phyloP scores from a whole-genome alignment of 2,888 invertebrate species.

The Agrilus cyanescens region DNA sequence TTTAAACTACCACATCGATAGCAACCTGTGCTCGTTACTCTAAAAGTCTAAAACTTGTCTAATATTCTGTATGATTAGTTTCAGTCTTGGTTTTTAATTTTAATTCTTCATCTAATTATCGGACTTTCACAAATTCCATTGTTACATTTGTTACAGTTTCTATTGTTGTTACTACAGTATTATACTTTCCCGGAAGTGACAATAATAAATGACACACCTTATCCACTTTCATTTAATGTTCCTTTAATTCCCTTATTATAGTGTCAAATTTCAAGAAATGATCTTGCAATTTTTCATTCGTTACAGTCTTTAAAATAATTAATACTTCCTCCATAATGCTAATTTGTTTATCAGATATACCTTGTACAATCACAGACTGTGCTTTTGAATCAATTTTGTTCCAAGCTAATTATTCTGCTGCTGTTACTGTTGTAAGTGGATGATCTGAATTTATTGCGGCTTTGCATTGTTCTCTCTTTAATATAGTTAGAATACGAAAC shows the following conservation, averaged over 20 bases:
- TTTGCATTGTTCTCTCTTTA: background rate
- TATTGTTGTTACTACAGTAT: constrained; percentile 18
- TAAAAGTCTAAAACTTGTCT: background rate
- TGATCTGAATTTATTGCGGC: background rate
- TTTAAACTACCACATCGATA: constrained; percentile 5
- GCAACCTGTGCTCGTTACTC: constrained; percentile 1
- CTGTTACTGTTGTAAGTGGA: too few relatives aligned
- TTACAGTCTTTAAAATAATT: constrained; percentile 13
- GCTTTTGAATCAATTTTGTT: background rate
- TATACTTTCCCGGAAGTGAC: constrained; percentile 13
- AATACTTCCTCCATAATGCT: constrained; percentile 13
- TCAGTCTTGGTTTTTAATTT: constrained; percentile 10
- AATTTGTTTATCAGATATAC: constrained; percentile 2
- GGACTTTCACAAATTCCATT: constrained; percentile 18
- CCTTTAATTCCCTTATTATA: constrained; percentile 16
- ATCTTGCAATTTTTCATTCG: constrained; percentile 15
- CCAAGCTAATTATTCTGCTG: background rate
- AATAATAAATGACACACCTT: constrained; percentile 17
- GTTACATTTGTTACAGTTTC: constrained; percentile 16
- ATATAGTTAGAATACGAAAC: background rate
- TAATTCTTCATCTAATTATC: constrained; percentile 15
- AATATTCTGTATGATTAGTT: background rate
- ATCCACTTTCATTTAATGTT: constrained; percentile 16
- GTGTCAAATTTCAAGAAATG: constrained; percentile 19
- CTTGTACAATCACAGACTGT: background rate